Evolutionary conservation across 2,113 vertebrate species (phyloP).

Genomic region (Bos indicus): DNA sequence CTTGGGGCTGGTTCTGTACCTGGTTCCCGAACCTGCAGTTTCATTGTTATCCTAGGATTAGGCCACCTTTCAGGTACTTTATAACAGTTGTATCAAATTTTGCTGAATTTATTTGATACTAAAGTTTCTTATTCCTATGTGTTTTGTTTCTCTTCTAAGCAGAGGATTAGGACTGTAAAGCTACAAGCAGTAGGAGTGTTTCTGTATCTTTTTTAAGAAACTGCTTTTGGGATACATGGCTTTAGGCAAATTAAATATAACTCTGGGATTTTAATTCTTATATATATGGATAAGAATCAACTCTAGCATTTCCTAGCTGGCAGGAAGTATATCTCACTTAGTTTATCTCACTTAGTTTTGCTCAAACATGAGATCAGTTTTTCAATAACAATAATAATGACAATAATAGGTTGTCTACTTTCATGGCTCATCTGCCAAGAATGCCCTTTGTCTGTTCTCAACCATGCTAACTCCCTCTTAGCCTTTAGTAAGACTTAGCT

Average conservation of each 20-base stretch:
- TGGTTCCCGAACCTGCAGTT: background rate
- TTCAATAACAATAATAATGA: background rate
- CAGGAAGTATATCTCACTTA: background rate
- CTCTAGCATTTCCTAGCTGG: background rate
- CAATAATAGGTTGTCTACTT: background rate
- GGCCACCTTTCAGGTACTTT: background rate
- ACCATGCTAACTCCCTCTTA: background rate
- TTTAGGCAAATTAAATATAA: background rate
- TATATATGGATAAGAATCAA: background rate
- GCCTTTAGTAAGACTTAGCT: background rate
- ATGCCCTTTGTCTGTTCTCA: background rate
- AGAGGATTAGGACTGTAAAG: background rate
- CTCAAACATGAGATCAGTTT: background rate
- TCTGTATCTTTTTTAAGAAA: background rate
- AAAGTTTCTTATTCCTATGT: conserved; percentile 22
- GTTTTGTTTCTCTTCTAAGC: conserved; percentile 4
- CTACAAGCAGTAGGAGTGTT: background rate
- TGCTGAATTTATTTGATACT: conserved; percentile 5
- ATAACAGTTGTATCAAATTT: conserved; percentile 33
- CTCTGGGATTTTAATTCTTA: background rate
- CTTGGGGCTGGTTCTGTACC: background rate
- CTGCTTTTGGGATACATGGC: background rate
- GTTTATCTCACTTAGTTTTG: conserved; percentile 41
- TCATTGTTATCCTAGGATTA: background rate
- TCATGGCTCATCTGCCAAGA: background rate